Conservation (phyloP, 2,888 invertebrate genomes). For the Torymus tubicola region DNA sequence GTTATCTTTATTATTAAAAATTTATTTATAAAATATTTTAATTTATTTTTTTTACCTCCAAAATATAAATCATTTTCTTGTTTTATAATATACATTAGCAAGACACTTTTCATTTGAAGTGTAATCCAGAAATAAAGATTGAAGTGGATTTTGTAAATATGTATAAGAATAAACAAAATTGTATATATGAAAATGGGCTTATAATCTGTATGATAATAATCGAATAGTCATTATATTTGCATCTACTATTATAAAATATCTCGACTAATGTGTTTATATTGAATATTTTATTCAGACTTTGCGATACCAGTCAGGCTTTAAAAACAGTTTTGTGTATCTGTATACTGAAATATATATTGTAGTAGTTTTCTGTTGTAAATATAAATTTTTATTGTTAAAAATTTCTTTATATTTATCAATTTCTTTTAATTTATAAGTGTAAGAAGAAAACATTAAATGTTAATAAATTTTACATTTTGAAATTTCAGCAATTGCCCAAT, state of each 20-base stretch:
- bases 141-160: constrained; percentile 38
- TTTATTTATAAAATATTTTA: constrained; percentile 2
- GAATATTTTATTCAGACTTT: constrained; percentile 30
- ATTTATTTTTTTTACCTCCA: too few relatives aligned
- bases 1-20: neutral
- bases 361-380: constrained; percentile 45
- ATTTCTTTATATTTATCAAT: constrained; percentile 21
- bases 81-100: too few relatives aligned
- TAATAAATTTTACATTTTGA: too few relatives aligned
- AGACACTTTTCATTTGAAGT: neutral
- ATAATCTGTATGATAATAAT: constrained; percentile 47
- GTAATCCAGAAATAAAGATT: neutral
- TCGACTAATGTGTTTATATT: constrained; percentile 38
- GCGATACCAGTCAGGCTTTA: neutral
- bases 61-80: too few relatives aligned
- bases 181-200: constrained; percentile 45
- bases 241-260: constrained; percentile 39
- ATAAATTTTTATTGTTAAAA: constrained; percentile 45
- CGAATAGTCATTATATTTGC: constrained; percentile 8
- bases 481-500: too few relatives aligned
- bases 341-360: constrained; percentile 37
- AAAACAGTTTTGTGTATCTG: constrained; percentile 18
- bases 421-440: neutral
- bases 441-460: too few relatives aligned
- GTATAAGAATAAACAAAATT: constrained; percentile 47